These are phyloP conservation scores for western clawed frog (Xenopus tropicalis) DNA, from an alignment of 2,113 vertebrate species.

Conservation along the genomic window UCB_Xtro_10.0 CM004449.2:68677001-68677500, in stretches of 20 bases:
- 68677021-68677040: too few species aligned
- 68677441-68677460: background rate
- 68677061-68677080: too few species aligned
- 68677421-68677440: background rate
- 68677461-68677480: too few species aligned
- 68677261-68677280: slow-evolving; percentile 4
- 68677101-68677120: background rate
- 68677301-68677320: slow-evolving; percentile 18
- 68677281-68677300: slow-evolving; percentile 14
- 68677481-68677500: too few species aligned
- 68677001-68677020: too few species aligned
- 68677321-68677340: slow-evolving; percentile 29
- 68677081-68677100: too few species aligned
- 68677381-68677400: background rate
- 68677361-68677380: background rate
- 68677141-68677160: background rate
- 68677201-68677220: slow-evolving; percentile 5
- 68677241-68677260: slow-evolving; percentile 8
- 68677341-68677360: slow-evolving; percentile 1
- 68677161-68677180: background rate
- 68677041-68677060: too few species aligned
- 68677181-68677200: background rate
- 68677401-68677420: background rate
- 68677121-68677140: background rate
- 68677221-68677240: background rate